Conservation (phyloP, 37 sponge, comb jelly and placozoan genomes). For the Theonella swinhoei region DNA sequence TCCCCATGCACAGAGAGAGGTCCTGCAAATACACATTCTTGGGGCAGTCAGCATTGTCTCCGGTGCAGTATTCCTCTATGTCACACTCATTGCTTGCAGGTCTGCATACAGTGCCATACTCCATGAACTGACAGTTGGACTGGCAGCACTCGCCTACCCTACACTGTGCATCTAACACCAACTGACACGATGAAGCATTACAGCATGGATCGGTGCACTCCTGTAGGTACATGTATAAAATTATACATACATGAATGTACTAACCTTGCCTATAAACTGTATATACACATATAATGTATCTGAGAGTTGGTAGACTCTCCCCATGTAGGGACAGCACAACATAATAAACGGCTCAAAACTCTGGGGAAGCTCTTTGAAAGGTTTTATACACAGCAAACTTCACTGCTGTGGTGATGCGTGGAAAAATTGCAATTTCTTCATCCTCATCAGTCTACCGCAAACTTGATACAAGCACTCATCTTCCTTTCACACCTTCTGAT, state of each 20-base stretch:
- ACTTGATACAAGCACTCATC: no score
- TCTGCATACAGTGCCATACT: conserved; percentile 51
- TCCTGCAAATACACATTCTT: conserved; percentile 43
- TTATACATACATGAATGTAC: not conserved
- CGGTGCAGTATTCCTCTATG: conserved; percentile 65
- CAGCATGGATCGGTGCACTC: conserved; percentile 82
- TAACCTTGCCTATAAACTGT: not conserved
- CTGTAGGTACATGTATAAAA: conserved; percentile 34
- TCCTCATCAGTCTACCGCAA: no score
- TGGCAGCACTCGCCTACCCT: conserved; percentile 53
- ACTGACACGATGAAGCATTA: conserved; percentile 75
- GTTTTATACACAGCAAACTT: no score
- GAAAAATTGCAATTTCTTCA: no score
- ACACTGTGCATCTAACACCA: conserved; percentile 56
- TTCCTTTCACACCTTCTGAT: no score
- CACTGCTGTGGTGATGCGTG: no score
- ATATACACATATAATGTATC: no score
- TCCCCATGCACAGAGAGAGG: conserved; percentile 33
- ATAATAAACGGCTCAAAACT: no score
- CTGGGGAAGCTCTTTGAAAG: no score
- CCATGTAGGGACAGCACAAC: no score
- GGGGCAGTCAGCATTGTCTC: conserved; percentile 63
- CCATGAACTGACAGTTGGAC: conserved; percentile 41
- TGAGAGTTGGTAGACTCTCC: no score
- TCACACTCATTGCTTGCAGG: conserved; percentile 54